phyloP scores from a whole-genome alignment of 2,113 vertebrate genomes.

The Tyto alba region DNA sequence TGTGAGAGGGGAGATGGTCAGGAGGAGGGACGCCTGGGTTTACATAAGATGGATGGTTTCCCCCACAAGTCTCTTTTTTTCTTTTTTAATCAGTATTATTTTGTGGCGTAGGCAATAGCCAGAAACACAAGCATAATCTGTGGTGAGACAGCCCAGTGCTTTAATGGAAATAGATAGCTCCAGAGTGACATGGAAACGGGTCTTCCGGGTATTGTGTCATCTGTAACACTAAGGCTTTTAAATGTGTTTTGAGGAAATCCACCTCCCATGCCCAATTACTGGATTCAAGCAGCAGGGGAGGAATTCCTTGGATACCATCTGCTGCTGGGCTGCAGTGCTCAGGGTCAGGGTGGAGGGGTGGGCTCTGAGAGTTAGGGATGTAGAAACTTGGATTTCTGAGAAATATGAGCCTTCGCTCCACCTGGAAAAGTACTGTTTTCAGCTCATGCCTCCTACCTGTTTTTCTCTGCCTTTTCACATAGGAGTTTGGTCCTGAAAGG shows the following conservation, averaged over 20 bases:
- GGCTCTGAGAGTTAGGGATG: neutral
- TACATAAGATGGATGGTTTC: neutral
- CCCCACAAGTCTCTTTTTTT: too few species aligned
- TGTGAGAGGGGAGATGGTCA: neutral
- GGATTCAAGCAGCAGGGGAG: neutral
- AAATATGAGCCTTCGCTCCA: neutral
- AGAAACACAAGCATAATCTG: neutral
- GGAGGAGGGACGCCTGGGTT: neutral
- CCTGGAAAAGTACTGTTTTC: neutral
- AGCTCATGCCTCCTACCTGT: neutral
- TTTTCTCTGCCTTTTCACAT: neutral
- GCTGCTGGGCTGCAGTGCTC: neutral
- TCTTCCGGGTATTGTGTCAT: neutral
- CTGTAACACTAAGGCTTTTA: neutral
- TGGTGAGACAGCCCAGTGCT: neutral
- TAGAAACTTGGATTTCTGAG: neutral
- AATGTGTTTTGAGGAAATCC: neutral
- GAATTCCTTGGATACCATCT: neutral
- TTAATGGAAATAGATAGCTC: neutral
- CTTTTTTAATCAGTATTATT: neutral
- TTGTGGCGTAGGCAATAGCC: neutral
- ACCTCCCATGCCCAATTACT: neutral
- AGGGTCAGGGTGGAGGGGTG: neutral
- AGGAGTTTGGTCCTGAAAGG: neutral
- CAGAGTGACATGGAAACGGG: fast-evolving